Base-by-base conservation (phyloP, 2,888 invertebrate genomes). In the Chrysopilus asiliformis region DNA sequence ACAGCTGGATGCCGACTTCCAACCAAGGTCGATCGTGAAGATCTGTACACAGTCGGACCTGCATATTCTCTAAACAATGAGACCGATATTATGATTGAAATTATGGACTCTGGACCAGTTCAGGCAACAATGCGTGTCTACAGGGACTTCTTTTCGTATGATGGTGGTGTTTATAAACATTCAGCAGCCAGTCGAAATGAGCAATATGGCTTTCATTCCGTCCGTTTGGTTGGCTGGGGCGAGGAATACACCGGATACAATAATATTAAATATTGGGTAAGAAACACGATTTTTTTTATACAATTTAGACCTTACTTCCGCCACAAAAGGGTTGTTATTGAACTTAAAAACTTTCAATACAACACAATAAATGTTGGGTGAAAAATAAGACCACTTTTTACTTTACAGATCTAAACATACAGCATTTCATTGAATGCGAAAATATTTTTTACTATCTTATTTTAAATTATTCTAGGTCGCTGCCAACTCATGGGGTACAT, bases 131-230 rank as follows among this genome's bases (percentile, higher is more conserved):
- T 94, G 78, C 75, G 74, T 44, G 85, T 95, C 2, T 76, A 84
- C 55, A 83, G 85, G 48, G 94, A 95, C 61, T 90, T 95, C 71
- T 95, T 89, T 71, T 72, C 81, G 50, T 95, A 95, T 66, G 70
- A 71, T 37, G 71, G 75, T 26, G 94, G 94, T 4, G 69, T 95
- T 36, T 95, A 95, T 64, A 70, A 68, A 3, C 79, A 74, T 47
- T 68, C 74, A 3, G 65, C 64, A 0, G 65, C 70, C 45, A 70
- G 72, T 2, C 61, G 72, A 41, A 62, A 68, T 7, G 64, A 70
- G 33, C 61, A 71, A 38, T 68, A 71, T 31, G 85, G 83, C 0
- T 82, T 83, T 49, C 94, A 94, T 63, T 90, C 93, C 19, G 90
- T 95, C 9, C 74, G 89, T 51, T 76, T 95, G 43, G 64, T 94